Base-by-base conservation (phyloP, 2,888 invertebrate species). In the Erynnis tages region DNA sequence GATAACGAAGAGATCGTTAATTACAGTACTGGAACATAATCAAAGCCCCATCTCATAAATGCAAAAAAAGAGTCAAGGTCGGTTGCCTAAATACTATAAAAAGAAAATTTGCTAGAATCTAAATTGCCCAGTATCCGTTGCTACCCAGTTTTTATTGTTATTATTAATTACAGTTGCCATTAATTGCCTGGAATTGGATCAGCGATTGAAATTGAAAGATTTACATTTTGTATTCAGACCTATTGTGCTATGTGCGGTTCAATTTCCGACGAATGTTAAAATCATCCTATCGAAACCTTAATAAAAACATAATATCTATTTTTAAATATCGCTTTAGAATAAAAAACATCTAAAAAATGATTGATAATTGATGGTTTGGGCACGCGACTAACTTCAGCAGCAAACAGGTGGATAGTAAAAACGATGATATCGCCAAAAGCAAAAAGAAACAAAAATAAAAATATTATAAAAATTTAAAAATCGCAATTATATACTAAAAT, bases 11-110 rank as follows among this genome's bases (percentile, higher is more conserved):
- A 34, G 34, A 13, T 7, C 25, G 25, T 32, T 48, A 40, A 48
- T 19, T 23, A 23, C 40, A 48, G 40, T 21, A 25, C 30, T 48
- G 47, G 47, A 38, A 48, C 41, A 17, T 25, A 41, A 34, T 49
- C 41, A 49, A 41, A 41, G 34, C 41, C 23, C 14, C 40, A 7
- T 11, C 13, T 34, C 34, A 49, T 49, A 41, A 49, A 41, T 16
- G 40, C 23, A 40, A 48, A 23, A 48, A 40, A 48, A 32, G 32
- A 49, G 25, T 23, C 13, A 17, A 25, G 30, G 21, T 13, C 25
- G 14, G n/a, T 48, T 10, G 41, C 34, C 23, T 23, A 10, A 40
- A 40, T 27, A 40, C 2, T 16, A 23, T 11, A 25, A 7, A 25
- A 38, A 16, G 8, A 4, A 14, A 14, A 25, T 13, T 29, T 11